A percentile compares a stretch with the other conserved stretches of the same genome.
Conservation (phyloP, 2,797 vertebrate species). For the Rhynchonycteris naso region DNA sequence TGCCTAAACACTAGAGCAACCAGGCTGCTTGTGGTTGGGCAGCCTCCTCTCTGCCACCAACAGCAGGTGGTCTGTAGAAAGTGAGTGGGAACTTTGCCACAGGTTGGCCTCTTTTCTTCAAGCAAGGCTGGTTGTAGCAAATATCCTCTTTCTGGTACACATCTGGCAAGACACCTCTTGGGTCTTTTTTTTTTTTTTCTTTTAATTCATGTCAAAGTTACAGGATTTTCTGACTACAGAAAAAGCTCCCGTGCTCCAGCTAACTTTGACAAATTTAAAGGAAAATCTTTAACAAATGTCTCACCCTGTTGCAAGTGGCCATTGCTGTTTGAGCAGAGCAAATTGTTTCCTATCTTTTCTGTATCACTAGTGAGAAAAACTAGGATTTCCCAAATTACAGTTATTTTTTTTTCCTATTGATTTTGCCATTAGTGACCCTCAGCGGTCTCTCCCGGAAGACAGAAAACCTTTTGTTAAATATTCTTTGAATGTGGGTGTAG, state of each 20-base stretch:
- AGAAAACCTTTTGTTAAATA: slow-evolving; percentile 46
- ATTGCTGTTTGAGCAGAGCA: neutral
- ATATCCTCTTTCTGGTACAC: neutral
- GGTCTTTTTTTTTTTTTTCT: no score
- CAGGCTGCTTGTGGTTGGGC: neutral
- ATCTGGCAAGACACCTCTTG: neutral
- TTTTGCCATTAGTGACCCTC: slow-evolving; percentile 48
- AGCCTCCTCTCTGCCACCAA: no score
- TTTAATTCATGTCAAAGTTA: neutral
- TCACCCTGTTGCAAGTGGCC: neutral
- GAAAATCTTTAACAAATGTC: neutral
- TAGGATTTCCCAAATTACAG: slow-evolving; percentile 62
- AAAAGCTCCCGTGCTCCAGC: neutral
- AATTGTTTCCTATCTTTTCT: slow-evolving; percentile 18
- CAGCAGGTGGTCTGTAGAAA: neutral
- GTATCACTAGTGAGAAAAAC: neutral
- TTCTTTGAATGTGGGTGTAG: neutral
- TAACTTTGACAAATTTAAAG: neutral
- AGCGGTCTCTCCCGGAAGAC: neutral
- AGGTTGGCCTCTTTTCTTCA: neutral
- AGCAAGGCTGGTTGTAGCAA: neutral
- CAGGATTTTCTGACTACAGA: neutral
- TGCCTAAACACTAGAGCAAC: neutral
- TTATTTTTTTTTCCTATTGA: slow-evolving; percentile 58
- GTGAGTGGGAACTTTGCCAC: neutral